Conservation (phyloP, 2,888 invertebrate species). For the Electrophaes corylata region DNA sequence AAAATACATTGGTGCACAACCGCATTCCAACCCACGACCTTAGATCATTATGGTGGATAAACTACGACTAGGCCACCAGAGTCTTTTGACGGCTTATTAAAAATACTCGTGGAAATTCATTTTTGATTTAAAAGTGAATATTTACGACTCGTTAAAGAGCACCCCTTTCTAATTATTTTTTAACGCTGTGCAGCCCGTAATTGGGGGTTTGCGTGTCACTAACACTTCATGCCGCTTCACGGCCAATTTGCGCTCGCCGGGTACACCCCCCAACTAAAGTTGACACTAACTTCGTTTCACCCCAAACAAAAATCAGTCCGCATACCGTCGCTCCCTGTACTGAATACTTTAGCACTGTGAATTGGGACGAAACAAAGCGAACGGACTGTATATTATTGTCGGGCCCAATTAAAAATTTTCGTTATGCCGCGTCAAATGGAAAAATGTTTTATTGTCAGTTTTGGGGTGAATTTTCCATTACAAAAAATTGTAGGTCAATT, state of each 20-base stretch:
- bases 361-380: constrained; percentile 56
- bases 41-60: neutral
- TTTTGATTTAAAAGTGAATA: constrained; percentile 16
- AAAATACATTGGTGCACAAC: no score
- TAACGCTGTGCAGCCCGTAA: constrained; percentile 66
- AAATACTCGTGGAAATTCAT: constrained; percentile 1
- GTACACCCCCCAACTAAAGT: constrained; percentile 27
- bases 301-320: constrained; percentile 20
- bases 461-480: constrained; percentile 35
- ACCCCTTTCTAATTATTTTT: constrained; percentile 68
- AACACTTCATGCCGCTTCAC: constrained; percentile 60
- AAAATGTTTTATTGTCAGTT: constrained; percentile 50
- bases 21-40: neutral
- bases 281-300: constrained; percentile 22
- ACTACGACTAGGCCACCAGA: neutral
- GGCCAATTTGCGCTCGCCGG: constrained; percentile 36
- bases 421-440: constrained; percentile 43
- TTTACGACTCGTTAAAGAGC: constrained; percentile 44
- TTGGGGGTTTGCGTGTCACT: constrained; percentile 69
- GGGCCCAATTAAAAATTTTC: constrained; percentile 59
- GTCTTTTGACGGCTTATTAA: neutral
- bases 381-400: constrained; percentile 53
- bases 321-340: constrained; percentile 22
- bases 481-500: constrained; percentile 36
- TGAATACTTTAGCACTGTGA: constrained; percentile 33